Base-by-base conservation (phyloP, 2,888 invertebrate genomes). In the Leucania comma region DNA sequence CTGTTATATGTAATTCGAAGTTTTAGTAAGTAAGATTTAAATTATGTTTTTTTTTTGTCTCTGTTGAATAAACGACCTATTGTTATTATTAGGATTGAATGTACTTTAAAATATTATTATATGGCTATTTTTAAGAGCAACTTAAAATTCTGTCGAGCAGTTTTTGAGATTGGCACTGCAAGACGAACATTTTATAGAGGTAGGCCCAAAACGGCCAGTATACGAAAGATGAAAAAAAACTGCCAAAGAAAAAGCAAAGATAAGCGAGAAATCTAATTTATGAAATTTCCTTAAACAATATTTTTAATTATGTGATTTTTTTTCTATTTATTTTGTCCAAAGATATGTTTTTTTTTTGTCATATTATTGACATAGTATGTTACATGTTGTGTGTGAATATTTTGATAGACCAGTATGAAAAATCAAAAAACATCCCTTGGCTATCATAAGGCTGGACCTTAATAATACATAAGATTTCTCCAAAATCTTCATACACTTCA, bases 231-330 rank as follows among this genome's bases (percentile, higher is more conserved):
- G 74, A 32, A 50, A 20, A 50, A 20, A 75, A 83, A 91, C 88
- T 91, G 91, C 91, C 91, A 92, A 92, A 91, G 91, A 91, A 66
- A 60, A 88, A 85, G 85, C 88, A 89, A 91, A 91, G 88, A 90
- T 72, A 29, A 81, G 79, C 72, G 75, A 80, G 76, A 79, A 80
- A 65, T 61, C 50, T 72, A 64, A 81, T 72, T 83, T 80, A 82
- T 82, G n/a, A 53, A 66, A 59, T 65, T 68, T 65, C 53, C 38
- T 38, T n/a, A 58, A 60, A 56, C 50, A n/a, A 69, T 42, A 53
- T 67, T 60, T 79, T 62, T 17, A 17, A 48, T 9, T 46, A 20
- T 48, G 46, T 48, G 20, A 5, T 12, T 35, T 26, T 22, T 22
- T 42, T 82, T 75, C 79, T 86, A 80, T 84, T 81, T 82, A 78